Evolutionary conservation across 2,888 invertebrate species (phyloP).

Genomic region (Cerceris rybyensis): DNA sequence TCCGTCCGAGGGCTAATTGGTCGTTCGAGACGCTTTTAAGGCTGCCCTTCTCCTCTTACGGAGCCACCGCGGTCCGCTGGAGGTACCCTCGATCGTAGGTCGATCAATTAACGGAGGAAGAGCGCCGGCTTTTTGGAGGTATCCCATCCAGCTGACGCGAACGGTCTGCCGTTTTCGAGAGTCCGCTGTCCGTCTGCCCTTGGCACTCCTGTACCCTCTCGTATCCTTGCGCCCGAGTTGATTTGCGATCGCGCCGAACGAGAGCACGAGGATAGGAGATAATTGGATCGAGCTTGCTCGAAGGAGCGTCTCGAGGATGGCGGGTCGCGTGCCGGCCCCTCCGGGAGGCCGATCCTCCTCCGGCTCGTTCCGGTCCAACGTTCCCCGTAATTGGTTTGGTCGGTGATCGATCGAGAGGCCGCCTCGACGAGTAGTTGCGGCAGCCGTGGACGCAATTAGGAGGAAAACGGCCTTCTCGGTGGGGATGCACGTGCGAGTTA

Average conservation of each 20-base stretch:
- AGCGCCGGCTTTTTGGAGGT: constrained; percentile 13
- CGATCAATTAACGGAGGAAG: constrained; percentile 45
- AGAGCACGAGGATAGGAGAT: no score
- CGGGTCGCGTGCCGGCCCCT: constrained; percentile 26
- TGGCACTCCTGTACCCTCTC: no score
- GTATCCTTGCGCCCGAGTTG: no score
- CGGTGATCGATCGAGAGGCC: constrained; percentile 55
- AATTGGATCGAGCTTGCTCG: no score
- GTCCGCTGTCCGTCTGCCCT: no score
- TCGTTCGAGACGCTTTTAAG: constrained; percentile 59
- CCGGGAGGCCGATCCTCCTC: constrained; percentile 12
- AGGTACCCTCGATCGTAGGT: constrained; percentile 41
- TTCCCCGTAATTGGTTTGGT: constrained; percentile 52
- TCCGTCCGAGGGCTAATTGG: constrained; percentile 57
- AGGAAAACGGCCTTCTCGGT: constrained; percentile 14
- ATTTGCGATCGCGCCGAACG: no score
- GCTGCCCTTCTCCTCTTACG: constrained; percentile 65
- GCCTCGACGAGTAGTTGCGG: constrained; percentile 31
- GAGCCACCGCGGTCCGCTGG: constrained; percentile 32
- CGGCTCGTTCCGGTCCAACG: constrained; percentile 38
- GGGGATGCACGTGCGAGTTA: constrained; percentile 31
- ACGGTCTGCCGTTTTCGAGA: constrained; percentile 8
- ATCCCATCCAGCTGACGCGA: constrained; percentile 19
- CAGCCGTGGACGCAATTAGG: constrained; percentile 19
- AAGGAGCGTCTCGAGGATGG: background rate